Base-by-base conservation (phyloP, 2,888 invertebrate species). In the Yponomeuta sedellus region DNA sequence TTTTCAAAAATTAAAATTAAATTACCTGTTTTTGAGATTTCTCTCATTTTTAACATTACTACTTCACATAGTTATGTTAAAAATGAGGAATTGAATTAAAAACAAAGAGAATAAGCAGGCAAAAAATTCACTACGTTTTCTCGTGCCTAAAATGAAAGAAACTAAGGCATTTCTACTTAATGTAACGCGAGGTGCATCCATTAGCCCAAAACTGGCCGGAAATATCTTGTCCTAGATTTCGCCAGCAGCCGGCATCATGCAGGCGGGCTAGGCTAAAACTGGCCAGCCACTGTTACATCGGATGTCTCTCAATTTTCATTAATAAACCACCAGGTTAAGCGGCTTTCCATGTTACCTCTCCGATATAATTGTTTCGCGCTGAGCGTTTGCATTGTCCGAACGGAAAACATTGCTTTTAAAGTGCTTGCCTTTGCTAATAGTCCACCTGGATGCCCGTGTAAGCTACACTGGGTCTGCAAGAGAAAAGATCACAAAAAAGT, bases 241-340 rank as follows among this genome's bases (percentile, higher is more conserved):
- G 12, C 77, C 34, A 63, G 25, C 25, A 40, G 63, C 44, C 20
- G 44, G 20, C 25, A 8, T 74, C 66, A 67, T 66, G 67, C 69
- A 68, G 74, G 79, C 77, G 77, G 78, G 78, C 77, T 80, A 74
- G 75, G 78, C 86, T 86, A 89, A 85, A 88, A 80, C 78, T 78
- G 79, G 76, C 76, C 67, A 69, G 72, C 12, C 34, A 20, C 71
- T 71, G 81, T 79, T 80, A 83, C 86, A 86, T 74, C 77, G 78
- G 76, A 82, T 83, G 87, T 85, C 91, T 78, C 84, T 91, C 89
- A 90, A 90, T 90, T 91, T 88, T 89, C 90, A 91, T 90, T 91
- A 91, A 84, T 85, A 83, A 79, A 79, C 82, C 81, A 83, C 78
- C 78, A 69, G 85, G 85, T 86, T 91, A 88, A 91, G 87, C 88